phyloP scores from a whole-genome alignment of 2,888 invertebrate genomes.

The Electrophaes corylata region DNA sequence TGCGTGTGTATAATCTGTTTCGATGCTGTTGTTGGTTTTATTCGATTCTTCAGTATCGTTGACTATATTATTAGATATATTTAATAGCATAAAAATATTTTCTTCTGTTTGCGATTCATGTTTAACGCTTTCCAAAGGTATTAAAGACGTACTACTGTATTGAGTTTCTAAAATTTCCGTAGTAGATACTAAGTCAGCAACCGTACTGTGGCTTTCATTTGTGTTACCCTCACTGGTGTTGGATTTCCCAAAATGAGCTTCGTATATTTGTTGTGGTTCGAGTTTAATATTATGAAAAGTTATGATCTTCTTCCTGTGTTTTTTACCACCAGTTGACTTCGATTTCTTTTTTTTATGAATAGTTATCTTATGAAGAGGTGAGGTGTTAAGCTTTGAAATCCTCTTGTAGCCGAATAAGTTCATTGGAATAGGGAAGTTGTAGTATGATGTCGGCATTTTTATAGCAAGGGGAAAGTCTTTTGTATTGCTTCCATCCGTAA shows the following conservation, averaged over 20 bases:
- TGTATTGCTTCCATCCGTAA: constrained; percentile 44
- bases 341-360: constrained; percentile 74
- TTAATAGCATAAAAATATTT: constrained; percentile 55
- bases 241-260: constrained; percentile 44
- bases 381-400: constrained; percentile 49
- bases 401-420: constrained; percentile 60
- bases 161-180: constrained; percentile 32
- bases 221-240: constrained; percentile 41
- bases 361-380: constrained; percentile 62
- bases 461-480: constrained; percentile 55
- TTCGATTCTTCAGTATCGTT: constrained; percentile 51
- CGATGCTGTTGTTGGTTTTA: constrained; percentile 66
- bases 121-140: constrained; percentile 38
- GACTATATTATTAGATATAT: constrained; percentile 57
- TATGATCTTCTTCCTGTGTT: constrained; percentile 67
- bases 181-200: constrained; percentile 31
- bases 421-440: constrained; percentile 64
- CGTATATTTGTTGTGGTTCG: constrained; percentile 49
- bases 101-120: constrained; percentile 54
- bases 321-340: constrained; percentile 59
- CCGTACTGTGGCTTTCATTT: constrained; percentile 35
- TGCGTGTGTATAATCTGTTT: constrained; percentile 55
- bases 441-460: constrained; percentile 61
- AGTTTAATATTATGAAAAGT: constrained; percentile 64
- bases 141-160: constrained; percentile 39